Evolutionary conservation across 2,888 invertebrate genomes (phyloP).

Genomic region (Apocheima hispidaria): DNA sequence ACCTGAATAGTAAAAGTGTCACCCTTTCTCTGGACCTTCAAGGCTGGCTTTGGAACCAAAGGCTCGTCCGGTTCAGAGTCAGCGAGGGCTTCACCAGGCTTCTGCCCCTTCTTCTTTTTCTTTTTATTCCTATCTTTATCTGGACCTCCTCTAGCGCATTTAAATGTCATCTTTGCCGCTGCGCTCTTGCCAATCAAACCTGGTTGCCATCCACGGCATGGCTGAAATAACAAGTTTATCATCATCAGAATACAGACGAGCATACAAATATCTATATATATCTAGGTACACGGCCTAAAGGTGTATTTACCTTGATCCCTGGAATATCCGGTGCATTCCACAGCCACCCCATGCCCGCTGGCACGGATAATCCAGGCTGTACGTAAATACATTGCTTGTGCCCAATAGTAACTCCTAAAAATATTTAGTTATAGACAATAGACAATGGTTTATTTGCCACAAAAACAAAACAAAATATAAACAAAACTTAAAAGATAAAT

Average conservation of each 20-base stretch:
- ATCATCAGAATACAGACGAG: not conserved
- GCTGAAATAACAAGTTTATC: conserved; percentile 48
- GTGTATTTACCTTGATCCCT: conserved; percentile 71
- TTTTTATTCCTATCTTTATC: conserved; percentile 75
- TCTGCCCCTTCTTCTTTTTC: conserved; percentile 67
- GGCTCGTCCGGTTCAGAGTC: conserved; percentile 79
- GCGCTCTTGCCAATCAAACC: conserved; percentile 84
- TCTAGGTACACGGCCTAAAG: too few relatives aligned
- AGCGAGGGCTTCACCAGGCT: conserved; percentile 58
- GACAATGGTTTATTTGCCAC: too few relatives aligned
- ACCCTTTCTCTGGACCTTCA: conserved; percentile 88
- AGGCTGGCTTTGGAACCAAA: conserved; percentile 87
- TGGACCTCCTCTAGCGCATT: conserved; percentile 67
- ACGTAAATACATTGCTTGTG: conserved; percentile 84
- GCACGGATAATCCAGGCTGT: conserved; percentile 82
- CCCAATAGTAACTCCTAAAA: conserved; percentile 78
- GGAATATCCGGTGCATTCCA: conserved; percentile 83
- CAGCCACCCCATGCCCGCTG: conserved; percentile 89
- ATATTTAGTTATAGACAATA: too few relatives aligned
- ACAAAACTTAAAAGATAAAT: too few relatives aligned
- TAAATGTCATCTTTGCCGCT: conserved; percentile 77
- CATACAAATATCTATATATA: too few relatives aligned
- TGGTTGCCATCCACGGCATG: conserved; percentile 85
- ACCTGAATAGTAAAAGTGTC: conserved; percentile 88
- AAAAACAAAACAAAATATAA: too few relatives aligned